phyloP scores from a whole-genome alignment of 2,113 vertebrate genomes.

The Psittacula cyanocephala region DNA sequence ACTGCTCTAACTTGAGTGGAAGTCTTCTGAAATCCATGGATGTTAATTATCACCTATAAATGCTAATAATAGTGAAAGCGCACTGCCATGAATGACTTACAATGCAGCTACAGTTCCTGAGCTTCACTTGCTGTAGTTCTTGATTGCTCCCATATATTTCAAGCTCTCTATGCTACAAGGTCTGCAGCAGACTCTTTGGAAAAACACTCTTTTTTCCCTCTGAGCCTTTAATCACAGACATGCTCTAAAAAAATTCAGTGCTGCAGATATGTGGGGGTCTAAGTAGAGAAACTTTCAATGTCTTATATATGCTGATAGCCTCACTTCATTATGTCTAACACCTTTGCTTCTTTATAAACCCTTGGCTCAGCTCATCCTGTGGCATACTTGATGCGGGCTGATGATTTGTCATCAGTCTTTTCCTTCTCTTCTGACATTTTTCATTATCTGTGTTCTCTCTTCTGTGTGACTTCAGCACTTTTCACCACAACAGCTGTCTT shows the following conservation, averaged over 20 bases:
- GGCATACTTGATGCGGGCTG: background rate
- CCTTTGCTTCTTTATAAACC: background rate
- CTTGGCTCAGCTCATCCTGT: background rate
- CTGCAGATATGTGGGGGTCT: fast-evolving
- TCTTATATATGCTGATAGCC: background rate
- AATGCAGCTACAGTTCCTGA: background rate
- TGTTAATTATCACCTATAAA: background rate
- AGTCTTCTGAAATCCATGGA: background rate
- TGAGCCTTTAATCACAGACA: background rate
- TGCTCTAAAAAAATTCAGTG: background rate
- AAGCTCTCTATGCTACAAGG: background rate
- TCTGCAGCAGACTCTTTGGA: background rate
- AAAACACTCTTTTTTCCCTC: background rate
- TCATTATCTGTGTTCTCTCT: background rate
- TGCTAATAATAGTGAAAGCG: background rate
- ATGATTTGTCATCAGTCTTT: background rate
- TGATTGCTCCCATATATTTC: background rate
- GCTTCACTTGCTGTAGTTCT: background rate
- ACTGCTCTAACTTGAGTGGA: background rate
- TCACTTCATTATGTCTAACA: background rate
- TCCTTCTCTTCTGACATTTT: background rate
- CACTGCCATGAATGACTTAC: background rate
- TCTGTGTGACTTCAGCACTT: background rate
- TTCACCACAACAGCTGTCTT: background rate
- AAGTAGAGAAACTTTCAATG: background rate